Evolutionary conservation across 2,888 invertebrate species (phyloP).

Genomic region (Exephanes ischioxanthus): DNA sequence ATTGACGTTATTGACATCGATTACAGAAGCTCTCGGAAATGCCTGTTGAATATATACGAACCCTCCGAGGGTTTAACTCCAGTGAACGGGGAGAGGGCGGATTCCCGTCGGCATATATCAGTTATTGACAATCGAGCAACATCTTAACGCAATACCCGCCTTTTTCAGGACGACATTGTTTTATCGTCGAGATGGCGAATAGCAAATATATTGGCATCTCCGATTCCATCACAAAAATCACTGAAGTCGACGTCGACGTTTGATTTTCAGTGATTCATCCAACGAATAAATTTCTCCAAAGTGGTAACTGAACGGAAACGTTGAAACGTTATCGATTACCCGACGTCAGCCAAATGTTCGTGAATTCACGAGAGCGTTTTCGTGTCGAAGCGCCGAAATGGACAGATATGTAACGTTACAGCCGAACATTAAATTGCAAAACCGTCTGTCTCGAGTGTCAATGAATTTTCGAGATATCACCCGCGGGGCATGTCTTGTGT

Average conservation of each 20-base stretch:
- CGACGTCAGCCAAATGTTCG: background rate
- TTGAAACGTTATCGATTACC: slow-evolving; percentile 15
- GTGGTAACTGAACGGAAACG: no score
- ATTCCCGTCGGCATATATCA: background rate
- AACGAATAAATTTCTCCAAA: no score
- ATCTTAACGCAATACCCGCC: background rate
- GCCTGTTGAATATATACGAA: slow-evolving; percentile 2
- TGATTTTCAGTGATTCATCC: no score
- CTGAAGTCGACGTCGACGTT: no score
- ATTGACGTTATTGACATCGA: slow-evolving; percentile 46
- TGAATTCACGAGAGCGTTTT: slow-evolving; percentile 15
- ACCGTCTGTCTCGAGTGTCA: slow-evolving; percentile 16
- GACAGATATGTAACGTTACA: background rate
- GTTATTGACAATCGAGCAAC: background rate
- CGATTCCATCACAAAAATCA: background rate
- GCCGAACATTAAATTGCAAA: slow-evolving; percentile 4
- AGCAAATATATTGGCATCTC: background rate
- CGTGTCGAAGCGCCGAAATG: background rate
- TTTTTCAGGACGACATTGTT: background rate
- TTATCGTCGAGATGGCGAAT: background rate
- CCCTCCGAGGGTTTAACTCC: background rate
- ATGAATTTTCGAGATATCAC: background rate
- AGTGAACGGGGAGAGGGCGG: background rate
- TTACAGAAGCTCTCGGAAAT: slow-evolving; percentile 3
- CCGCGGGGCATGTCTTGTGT: background rate